Base-by-base conservation (phyloP, 2,113 vertebrate species). In the Brachionichthys hirsutus region DNA sequence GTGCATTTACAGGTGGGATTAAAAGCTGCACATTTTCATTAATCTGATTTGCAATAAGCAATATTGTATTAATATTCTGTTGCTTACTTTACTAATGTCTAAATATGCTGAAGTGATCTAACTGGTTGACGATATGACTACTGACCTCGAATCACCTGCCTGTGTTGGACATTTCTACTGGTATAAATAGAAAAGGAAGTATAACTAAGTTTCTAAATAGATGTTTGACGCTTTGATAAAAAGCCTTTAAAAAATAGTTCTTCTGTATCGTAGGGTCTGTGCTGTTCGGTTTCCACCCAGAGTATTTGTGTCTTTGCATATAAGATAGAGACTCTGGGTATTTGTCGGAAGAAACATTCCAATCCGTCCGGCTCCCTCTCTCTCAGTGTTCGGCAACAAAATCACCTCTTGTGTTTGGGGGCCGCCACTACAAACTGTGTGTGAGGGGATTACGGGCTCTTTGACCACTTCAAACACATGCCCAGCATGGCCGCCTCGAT, bases 391-490 rank as follows among this genome's bases (percentile, higher is more conserved):
- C 49, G 10, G 80, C 75, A n/a, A n/a, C n/a, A n/a, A n/a, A n/a
- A n/a, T n/a, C n/a, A 73, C 78, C 78, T 82, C 81, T 82, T 87
- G 75, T 80, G 67, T 78, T 47, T 38, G 24, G 77, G 81, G 84
- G 83, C 85, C 78, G 69, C 78, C 86, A 88, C 87, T 82, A 90
- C 86, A 85, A 85, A 88, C 83, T 85, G 83, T 84, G 83, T 84
- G 75, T 89, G 81, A 87, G 86, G 66, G 88, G 91, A 92, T 92
- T 92, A 92, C 77, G 80, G 87, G 81, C 82, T 87, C 87, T 87
- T 90, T 84, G 76, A 85, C 86, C 79, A 73, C 78, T 83, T 87
- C 86, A 90, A 90, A 87, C 75, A 78, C 76, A 69, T 76, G 75
- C 84, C 78, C 91, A 92, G 91, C 90, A 90, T 85, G 89, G 78